Evolutionary conservation across 2,888 invertebrate species (phyloP).

Genomic region (Diloba caeruleocephala): DNA sequence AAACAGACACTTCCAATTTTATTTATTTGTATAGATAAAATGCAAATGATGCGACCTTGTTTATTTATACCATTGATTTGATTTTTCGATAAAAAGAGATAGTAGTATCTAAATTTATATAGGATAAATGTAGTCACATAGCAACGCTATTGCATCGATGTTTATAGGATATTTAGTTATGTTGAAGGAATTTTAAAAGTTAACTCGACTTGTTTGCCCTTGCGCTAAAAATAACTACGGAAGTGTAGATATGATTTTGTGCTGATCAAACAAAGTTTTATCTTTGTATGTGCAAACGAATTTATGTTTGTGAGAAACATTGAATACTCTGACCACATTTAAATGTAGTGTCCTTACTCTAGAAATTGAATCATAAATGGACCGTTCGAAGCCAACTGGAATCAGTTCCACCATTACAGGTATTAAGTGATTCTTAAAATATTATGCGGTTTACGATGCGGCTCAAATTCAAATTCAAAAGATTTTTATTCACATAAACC

Average conservation of each 20-base stretch:
- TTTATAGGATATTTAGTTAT: slow-evolving; percentile 52
- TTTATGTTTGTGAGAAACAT: slow-evolving; percentile 28
- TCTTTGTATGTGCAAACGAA: slow-evolving; percentile 54
- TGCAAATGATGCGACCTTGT: too few relatives aligned
- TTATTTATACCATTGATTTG: too few relatives aligned
- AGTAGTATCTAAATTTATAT: neutral
- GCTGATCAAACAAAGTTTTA: slow-evolving; percentile 70
- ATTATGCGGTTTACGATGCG: slow-evolving; percentile 45
- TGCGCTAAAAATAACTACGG: slow-evolving; percentile 72
- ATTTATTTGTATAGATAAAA: too few relatives aligned
- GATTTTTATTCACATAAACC: too few relatives aligned
- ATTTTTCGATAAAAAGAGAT: neutral
- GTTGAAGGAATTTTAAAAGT: slow-evolving; percentile 57
- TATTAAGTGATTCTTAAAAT: slow-evolving; percentile 51
- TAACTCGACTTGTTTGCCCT: slow-evolving; percentile 64
- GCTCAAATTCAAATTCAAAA: too few relatives aligned
- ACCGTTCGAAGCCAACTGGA: slow-evolving; percentile 39
- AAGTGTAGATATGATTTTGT: slow-evolving; percentile 73
- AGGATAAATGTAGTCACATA: slow-evolving; percentile 23
- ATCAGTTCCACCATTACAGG: slow-evolving; percentile 33
- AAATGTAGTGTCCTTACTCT: slow-evolving; percentile 23
- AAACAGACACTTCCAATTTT: too few relatives aligned
- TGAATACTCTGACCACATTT: slow-evolving; percentile 17
- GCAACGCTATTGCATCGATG: slow-evolving; percentile 31
- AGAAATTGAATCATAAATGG: slow-evolving; percentile 27